phyloP scores from a whole-genome alignment of 2,797 vertebrate genomes.

The Chelmon rostratus region DNA sequence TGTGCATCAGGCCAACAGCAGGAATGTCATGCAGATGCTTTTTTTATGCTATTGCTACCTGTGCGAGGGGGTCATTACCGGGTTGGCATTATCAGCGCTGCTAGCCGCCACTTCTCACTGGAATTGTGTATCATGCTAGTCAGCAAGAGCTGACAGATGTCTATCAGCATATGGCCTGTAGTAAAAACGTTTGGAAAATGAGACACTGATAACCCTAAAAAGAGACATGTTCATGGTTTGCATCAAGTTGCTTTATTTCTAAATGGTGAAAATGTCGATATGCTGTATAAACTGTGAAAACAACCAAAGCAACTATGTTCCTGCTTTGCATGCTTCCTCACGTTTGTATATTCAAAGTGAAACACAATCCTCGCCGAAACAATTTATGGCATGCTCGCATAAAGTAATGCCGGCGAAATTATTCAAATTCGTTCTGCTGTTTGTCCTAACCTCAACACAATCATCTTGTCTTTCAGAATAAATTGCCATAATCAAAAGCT shows the following conservation, averaged over 20 bases:
- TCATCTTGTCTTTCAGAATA: constrained; percentile 28
- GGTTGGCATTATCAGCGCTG: no score
- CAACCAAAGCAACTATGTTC: accelerated
- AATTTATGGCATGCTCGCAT: constrained; percentile 13
- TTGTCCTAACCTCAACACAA: constrained; percentile 11
- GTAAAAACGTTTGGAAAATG: neutral
- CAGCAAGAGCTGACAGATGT: neutral
- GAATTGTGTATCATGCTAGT: no score
- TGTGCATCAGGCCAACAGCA: neutral
- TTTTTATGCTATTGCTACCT: neutral
- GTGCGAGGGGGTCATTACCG: neutral
- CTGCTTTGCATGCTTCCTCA: neutral
- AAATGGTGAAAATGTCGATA: neutral
- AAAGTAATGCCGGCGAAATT: neutral
- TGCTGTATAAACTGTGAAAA: neutral
- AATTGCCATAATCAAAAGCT: constrained; percentile 51
- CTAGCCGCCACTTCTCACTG: neutral
- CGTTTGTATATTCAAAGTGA: constrained; percentile 2
- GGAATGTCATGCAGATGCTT: neutral
- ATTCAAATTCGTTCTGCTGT: constrained; percentile 5
- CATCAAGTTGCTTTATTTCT: neutral
- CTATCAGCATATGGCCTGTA: neutral
- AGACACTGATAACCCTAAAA: neutral
- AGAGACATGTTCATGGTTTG: neutral
- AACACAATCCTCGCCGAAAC: constrained; percentile 18